Evolutionary conservation across 2,797 vertebrate species (phyloP).

Genomic region (Cuculus canorus): DNA sequence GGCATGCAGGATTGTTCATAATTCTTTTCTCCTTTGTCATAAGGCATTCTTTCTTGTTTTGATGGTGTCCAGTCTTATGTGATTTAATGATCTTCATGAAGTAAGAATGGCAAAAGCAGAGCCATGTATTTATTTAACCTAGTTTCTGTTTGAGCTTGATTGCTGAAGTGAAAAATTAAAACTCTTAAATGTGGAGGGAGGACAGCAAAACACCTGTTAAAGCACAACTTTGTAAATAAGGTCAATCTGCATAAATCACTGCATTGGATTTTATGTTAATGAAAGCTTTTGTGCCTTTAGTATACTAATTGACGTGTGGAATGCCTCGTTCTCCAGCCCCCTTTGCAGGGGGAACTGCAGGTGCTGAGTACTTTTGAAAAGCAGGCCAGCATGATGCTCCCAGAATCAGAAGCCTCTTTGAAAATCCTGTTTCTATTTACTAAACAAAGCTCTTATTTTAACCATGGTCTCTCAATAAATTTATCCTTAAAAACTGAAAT

Average conservation of each 20-base stretch:
- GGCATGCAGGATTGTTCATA: background rate
- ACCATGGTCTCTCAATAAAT: background rate
- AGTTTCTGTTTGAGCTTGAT: slow-evolving; percentile 1
- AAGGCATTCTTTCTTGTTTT: background rate
- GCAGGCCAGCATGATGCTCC: slow-evolving; percentile 12
- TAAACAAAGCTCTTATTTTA: slow-evolving; percentile 54
- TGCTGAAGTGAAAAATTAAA: slow-evolving; percentile 23
- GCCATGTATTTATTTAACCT: background rate
- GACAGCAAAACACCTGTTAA: slow-evolving; percentile 42
- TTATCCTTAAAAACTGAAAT: slow-evolving; percentile 13
- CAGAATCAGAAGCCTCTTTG: slow-evolving; percentile 21
- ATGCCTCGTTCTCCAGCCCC: slow-evolving; percentile 27
- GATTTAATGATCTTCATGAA: slow-evolving; percentile 12
- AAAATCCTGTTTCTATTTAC: slow-evolving; percentile 42
- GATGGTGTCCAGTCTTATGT: background rate
- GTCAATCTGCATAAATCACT: slow-evolving; percentile 48
- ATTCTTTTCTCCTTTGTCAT: background rate
- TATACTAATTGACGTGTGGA: slow-evolving; percentile 51
- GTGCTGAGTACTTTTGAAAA: slow-evolving; percentile 40
- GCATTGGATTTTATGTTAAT: slow-evolving; percentile 43
- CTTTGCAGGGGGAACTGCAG: slow-evolving; percentile 28
- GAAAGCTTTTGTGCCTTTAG: slow-evolving; percentile 51
- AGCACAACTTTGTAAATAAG: slow-evolving; percentile 35
- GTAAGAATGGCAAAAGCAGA: background rate
- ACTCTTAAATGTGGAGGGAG: background rate